These are phyloP conservation scores for Sturnira hondurensis DNA, from an alignment of 2,113 vertebrate genomes.

Conservation along the genomic window DNA sequence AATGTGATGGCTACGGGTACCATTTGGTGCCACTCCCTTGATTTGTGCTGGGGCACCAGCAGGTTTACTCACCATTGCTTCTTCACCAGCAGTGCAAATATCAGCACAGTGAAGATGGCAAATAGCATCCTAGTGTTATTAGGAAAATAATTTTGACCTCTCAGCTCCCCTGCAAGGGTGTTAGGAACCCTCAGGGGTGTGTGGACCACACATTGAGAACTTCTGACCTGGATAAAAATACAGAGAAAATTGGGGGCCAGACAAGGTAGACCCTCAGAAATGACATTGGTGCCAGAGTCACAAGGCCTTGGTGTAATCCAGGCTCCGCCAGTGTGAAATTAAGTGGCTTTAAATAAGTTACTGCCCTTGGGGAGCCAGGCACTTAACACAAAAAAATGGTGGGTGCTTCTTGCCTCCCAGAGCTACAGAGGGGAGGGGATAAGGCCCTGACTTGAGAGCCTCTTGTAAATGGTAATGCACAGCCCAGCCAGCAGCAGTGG, in stretches of 20 bases:
- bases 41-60: neutral
- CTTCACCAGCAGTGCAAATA: neutral
- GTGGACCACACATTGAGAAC: neutral
- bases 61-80: neutral
- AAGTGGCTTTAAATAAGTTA: neutral
- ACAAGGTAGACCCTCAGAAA: neutral
- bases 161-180: neutral
- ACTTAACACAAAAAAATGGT: neutral
- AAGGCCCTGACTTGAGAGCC: neutral
- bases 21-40: neutral
- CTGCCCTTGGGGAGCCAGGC: neutral
- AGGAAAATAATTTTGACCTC: neutral
- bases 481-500: neutral
- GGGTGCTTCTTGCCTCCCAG: neutral
- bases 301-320: neutral
- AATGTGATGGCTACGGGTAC: neutral
- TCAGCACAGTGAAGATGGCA: neutral
- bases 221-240: neutral
- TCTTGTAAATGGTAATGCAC: neutral
- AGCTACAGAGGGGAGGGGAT: neutral
- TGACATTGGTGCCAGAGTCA: neutral
- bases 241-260: neutral
- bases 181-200: neutral
- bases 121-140: neutral
- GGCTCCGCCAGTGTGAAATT: neutral